Evolutionary conservation across 2,113 vertebrate species (phyloP), one percentile per base, ranked within the genome.

Genomic region (Nothobranchius kuhntae): DNA sequence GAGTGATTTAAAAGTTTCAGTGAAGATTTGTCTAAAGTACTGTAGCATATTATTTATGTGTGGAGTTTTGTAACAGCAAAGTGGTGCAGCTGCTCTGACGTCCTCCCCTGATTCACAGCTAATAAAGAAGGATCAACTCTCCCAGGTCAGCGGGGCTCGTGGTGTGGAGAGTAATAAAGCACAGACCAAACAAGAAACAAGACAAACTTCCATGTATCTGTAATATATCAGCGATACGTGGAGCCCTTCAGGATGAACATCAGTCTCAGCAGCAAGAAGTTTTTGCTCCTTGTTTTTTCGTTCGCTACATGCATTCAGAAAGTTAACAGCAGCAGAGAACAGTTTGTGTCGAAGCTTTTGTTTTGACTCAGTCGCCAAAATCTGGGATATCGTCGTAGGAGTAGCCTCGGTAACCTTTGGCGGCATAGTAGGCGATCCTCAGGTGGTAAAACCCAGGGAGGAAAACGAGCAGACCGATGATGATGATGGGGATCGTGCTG

Each of bases 321-420:
- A 57, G 53, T 65, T 67, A 83, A 75, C 73, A 78, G 68, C 65
- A 64, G 63, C 63, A 67, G 77, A 1, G n/a, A 9, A 9, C 35
- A 56, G 53, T 36, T 9, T 40, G 38, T 40, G 38, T 40, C 38
- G 9, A 40, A 14, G 42, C 14, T 42, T n/a, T 6, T 17, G 1
- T 52, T 14, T 73, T 24, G 48, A 17, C 17, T 95, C 93, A 98
- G 65, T 98, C 95, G 1, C 96, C 96, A 1, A 99, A 98, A 66
- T 98, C 96, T 0, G 97, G 97, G 86, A 98, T 98, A 85, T 99
- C 96, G 0, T 99, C 96, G 0, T 98, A 99, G 71, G 97, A 98
- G 77, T 97, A 99, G 65, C 97, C 97, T 1, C 95, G 89, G 92
- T 98, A 97, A 85, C 97, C 97, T 75, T 94, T 96, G 69, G 94